A percentile compares a stretch with the other conserved stretches of the same genome.
Evolutionary conservation across 92 coral and sea anemone genomes (phyloP).

Genomic region (Galaxea fascicularis): DNA sequence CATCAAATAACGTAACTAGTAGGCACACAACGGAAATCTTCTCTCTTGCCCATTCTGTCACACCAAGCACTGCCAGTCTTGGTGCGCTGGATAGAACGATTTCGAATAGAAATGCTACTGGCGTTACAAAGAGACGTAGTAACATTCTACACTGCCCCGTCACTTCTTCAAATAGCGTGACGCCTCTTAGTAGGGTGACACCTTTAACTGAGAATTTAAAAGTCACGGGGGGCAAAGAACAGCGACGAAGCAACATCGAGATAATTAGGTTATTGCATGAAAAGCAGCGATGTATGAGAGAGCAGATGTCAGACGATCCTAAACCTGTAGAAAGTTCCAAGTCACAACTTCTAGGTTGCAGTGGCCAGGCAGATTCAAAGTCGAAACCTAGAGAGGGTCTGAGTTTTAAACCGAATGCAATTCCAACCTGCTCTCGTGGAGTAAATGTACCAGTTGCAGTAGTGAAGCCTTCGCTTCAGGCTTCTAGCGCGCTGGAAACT

Average conservation of each 20-base stretch:
- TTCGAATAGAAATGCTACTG: neutral
- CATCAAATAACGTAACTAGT: neutral
- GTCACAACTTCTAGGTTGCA: neutral
- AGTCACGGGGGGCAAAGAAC: constrained; percentile 28
- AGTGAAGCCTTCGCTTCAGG: constrained; percentile 43
- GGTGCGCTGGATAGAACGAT: neutral
- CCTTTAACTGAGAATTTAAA: constrained; percentile 14
- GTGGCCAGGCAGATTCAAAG: neutral
- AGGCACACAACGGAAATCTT: neutral
- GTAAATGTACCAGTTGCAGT: constrained; percentile 29
- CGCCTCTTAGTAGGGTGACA: neutral
- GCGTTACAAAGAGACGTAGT: neutral
- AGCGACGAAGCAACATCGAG: constrained; percentile 67
- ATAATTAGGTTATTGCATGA: constrained; percentile 69
- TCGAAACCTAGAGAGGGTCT: neutral
- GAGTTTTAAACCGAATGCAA: neutral
- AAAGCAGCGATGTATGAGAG: constrained; percentile 67
- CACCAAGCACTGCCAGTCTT: neutral
- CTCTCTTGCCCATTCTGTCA: neutral
- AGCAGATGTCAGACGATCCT: constrained; percentile 31
- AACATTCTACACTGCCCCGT: neutral
- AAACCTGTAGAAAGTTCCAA: neutral
- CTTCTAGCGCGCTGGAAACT: neutral
- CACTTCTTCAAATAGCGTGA: neutral
- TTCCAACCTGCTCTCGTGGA: neutral